A percentile compares a stretch with the other conserved stretches of the same genome.
Conservation (phyloP, 2,113 vertebrate genomes). For the Bettongia penicillata region DNA sequence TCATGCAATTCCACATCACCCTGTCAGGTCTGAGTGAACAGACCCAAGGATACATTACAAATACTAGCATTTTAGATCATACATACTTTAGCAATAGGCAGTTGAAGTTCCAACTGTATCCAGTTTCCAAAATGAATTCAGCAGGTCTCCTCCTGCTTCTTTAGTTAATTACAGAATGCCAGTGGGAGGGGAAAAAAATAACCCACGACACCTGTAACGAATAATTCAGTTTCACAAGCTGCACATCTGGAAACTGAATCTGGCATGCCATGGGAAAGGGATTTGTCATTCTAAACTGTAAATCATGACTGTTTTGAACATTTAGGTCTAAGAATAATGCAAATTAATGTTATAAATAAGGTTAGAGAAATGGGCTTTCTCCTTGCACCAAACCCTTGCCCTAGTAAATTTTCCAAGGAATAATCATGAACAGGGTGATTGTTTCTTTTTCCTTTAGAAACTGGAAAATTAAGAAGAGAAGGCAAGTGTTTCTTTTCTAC, state of each 20-base stretch:
- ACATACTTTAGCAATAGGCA: conserved; percentile 17
- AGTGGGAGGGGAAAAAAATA: conserved; percentile 62
- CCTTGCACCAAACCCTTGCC: neutral
- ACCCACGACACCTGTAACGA: conserved; percentile 74
- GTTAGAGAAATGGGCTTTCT: conserved; percentile 63
- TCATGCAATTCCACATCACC: conserved; percentile 1
- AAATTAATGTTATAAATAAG: conserved; percentile 74
- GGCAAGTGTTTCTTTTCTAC: neutral
- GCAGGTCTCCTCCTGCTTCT: conserved; percentile 60
- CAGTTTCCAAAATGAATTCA: conserved; percentile 62
- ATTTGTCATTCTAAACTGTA: conserved; percentile 72
- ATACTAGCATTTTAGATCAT: neutral
- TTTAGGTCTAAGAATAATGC: conserved; percentile 67
- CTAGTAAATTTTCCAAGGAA: conserved; percentile 66
- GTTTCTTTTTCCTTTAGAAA: conserved; percentile 60
- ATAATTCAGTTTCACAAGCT: conserved; percentile 69
- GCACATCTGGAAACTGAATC: conserved; percentile 82
- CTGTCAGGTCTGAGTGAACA: neutral
- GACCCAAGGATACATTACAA: neutral
- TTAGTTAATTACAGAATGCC: conserved; percentile 61
- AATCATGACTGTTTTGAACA: conserved; percentile 74
- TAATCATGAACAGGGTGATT: conserved; percentile 62
- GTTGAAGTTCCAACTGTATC: neutral
- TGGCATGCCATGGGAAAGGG: conserved; percentile 74
- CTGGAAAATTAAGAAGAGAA: conserved; percentile 71